phyloP scores from a whole-genome alignment of 1,140 invertebrate genomes.

The Polyergus mexicanus region DNA sequence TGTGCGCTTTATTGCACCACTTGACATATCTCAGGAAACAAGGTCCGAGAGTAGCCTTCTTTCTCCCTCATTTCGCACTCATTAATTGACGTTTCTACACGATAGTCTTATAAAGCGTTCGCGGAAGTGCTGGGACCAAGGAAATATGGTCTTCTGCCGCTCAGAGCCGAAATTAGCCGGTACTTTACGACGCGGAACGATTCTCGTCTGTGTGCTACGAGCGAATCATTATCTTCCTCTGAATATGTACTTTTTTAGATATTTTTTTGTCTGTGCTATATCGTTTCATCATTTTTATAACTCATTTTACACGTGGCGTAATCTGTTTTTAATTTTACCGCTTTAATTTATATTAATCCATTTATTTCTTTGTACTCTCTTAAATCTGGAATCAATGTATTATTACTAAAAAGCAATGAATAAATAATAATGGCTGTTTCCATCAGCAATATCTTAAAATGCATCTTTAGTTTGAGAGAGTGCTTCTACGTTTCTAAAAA shows the following conservation, averaged over 20 bases:
- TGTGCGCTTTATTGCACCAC: neutral
- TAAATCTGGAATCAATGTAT: neutral
- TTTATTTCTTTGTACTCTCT: neutral
- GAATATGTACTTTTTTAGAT: neutral
- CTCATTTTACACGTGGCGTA: neutral
- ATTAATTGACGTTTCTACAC: constrained; percentile 18
- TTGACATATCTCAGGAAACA: neutral
- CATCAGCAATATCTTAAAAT: too few relatives aligned
- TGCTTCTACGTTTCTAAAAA: too few relatives aligned
- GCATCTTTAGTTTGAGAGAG: too few relatives aligned
- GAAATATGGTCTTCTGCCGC: constrained; percentile 15
- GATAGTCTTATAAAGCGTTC: constrained; percentile 20
- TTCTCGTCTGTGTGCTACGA: neutral
- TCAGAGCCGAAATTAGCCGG: constrained; percentile 41
- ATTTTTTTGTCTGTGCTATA: neutral
- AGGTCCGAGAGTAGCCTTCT: neutral
- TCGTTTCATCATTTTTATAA: neutral
- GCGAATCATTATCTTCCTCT: neutral
- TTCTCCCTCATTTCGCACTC: constrained; percentile 30
- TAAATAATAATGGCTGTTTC: neutral
- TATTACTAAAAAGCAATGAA: neutral
- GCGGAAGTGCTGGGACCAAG: neutral
- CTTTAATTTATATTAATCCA: neutral
- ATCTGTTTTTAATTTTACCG: constrained; percentile 2
- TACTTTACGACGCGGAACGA: constrained; percentile 11